phyloP scores from a whole-genome alignment of 2,113 vertebrate genomes.

The Platysteira castanea region DNA sequence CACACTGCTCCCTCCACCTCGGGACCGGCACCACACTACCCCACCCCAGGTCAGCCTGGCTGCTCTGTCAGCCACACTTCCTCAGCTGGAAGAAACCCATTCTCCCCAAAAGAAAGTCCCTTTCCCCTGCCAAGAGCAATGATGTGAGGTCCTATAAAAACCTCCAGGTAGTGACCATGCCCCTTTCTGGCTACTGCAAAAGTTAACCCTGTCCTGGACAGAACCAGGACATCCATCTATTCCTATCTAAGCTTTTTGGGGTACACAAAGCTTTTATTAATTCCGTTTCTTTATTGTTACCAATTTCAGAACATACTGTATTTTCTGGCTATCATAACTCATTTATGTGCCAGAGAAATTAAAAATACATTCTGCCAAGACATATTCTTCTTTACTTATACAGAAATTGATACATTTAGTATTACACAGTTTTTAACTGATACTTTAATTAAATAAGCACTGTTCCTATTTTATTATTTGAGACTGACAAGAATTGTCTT shows the following conservation, averaged over 20 bases:
- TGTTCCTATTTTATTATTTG: neutral
- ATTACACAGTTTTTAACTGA: neutral
- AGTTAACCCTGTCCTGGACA: neutral
- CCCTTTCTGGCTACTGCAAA: neutral
- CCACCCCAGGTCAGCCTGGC: neutral
- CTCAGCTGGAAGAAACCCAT: neutral
- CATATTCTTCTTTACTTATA: conserved; percentile 15
- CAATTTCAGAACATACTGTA: neutral
- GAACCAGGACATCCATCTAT: neutral
- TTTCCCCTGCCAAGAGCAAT: rapidly evolving
- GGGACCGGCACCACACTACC: rapidly evolving
- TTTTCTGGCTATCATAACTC: neutral
- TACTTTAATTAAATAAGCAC: neutral
- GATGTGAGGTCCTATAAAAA: neutral
- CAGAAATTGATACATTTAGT: conserved; percentile 37
- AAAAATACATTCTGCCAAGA: neutral
- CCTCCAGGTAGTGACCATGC: too few species aligned
- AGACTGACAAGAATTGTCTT: neutral
- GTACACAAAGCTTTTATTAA: neutral
- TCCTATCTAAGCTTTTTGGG: neutral
- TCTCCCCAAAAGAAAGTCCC: neutral
- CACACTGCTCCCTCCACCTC: neutral
- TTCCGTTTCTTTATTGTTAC: neutral
- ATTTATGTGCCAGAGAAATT: neutral
- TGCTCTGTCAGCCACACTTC: neutral